A percentile compares a stretch with the other conserved stretches of the same genome.
Conservation (phyloP, 2,113 vertebrate genomes). For the Amphiprion percula region DNA sequence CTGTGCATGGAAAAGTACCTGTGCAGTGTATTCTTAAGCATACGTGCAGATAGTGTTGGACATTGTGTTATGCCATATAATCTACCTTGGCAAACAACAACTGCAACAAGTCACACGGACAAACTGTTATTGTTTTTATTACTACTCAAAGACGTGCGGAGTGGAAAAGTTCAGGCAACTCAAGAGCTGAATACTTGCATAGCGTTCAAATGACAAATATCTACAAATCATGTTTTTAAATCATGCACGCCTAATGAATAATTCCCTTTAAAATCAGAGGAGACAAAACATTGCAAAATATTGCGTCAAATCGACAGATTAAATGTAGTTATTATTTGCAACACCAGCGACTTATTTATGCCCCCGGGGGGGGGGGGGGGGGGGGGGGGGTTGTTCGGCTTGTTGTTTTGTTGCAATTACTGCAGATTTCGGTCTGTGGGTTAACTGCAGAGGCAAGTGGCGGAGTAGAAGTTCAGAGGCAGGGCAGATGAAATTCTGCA, state of each 20-base stretch:
- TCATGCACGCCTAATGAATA: not conserved
- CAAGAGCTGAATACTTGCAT: not conserved
- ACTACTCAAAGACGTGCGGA: not conserved
- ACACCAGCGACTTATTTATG: not conserved
- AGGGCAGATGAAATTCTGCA: slow-evolving; percentile 60
- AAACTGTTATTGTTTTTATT: not conserved
- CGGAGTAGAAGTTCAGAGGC: slow-evolving; percentile 70
- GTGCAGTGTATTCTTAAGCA: not conserved
- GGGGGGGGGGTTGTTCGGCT: not conserved
- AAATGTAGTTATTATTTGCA: not conserved
- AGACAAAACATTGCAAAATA: too few species aligned
- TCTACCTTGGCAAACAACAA: slow-evolving; percentile 18
- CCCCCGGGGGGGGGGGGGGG: too few species aligned
- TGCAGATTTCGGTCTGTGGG: slow-evolving; percentile 38
- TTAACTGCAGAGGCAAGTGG: slow-evolving; percentile 15
- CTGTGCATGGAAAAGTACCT: slow-evolving; percentile 64
- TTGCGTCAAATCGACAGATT: not conserved
- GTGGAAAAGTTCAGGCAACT: too few species aligned
- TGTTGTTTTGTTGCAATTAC: not conserved
- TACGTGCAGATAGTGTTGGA: slow-evolving; percentile 6
- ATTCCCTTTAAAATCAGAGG: not conserved
- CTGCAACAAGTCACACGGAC: not conserved
- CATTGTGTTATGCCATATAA: slow-evolving; percentile 11
- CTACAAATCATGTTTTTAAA: not conserved
- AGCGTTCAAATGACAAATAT: too few species aligned